Base-by-base conservation (phyloP, 2,113 vertebrate species). In the Circaetus cinerascens region DNA sequence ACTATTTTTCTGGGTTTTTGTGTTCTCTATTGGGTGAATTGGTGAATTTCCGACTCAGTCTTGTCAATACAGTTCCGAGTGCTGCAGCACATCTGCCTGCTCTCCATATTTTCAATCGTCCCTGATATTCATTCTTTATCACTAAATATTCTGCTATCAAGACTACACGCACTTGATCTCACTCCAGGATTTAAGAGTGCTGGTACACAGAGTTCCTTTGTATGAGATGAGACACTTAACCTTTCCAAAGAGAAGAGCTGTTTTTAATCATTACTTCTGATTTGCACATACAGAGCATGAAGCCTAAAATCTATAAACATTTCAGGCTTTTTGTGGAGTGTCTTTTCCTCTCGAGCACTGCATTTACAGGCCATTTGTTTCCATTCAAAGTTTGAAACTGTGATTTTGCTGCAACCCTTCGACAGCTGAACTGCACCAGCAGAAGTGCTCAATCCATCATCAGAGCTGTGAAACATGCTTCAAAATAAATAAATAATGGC, bases 141-240 rank as follows among this genome's bases (percentile, higher is more conserved):
- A 75, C 94, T 89, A 87, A 95, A 95, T 96, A 93, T 93, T 97
- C 94, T 73, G 93, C 92, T 93, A 86, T 95, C 97, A 90, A 96
- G 95, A 62, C 71, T 91, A 26, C 82, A 38, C 9, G 55, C 95
- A 96, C 94, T 97, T 96, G 97, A 97, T 96, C 86, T 96, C 94
- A 76, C 97, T 96, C 95, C 91, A 94, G 94, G 90, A 79, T 88
- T 95, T 13, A 90, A 96, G 91, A 95, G 91, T 60, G 94, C 96
- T 91, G 86, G 83, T 75, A 74, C 91, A 95, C n/a, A 78, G 75
- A 83, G 76, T 91, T 97, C 76, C 91, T 97, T 96, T 95, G 79
- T 95, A 75, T 38, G 83, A 96, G 78, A 95, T 69, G 95, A 97
- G 93, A 95, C 84, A 95, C 88, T 98, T 97, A 96, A 97, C 94